Conservation (phyloP, 2,888 invertebrate genomes). For the Phaedon cochleariae region DNA sequence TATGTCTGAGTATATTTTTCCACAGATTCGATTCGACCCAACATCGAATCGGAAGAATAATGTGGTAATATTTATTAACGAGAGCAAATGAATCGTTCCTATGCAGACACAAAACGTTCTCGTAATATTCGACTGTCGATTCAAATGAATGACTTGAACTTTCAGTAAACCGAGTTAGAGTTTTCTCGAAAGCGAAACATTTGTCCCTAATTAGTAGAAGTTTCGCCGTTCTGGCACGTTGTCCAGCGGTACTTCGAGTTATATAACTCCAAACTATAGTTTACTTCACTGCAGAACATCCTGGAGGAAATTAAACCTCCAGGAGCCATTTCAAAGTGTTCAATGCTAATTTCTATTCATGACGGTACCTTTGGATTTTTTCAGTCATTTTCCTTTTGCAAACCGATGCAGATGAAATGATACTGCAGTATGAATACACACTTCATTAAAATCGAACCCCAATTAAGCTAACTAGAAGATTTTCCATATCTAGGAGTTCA, state of each 20-base stretch:
- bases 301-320: not conserved
- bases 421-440: too few relatives aligned
- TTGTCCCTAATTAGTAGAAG: not conserved
- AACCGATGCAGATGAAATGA: not conserved
- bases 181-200: not conserved
- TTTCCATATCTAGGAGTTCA: too few relatives aligned
- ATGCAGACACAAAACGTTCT: not conserved
- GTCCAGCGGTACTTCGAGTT: not conserved
- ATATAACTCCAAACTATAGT: not conserved
- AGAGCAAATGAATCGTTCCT: not conserved
- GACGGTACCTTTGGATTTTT: not conserved
- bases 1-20: too few relatives aligned
- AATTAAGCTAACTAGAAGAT: too few relatives aligned
- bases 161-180: not conserved
- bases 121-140: not conserved
- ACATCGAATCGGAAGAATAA: too few relatives aligned
- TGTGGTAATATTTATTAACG: not conserved
- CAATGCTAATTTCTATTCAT: not conserved
- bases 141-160: not conserved
- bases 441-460: too few relatives aligned
- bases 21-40: too few relatives aligned
- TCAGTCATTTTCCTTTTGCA: not conserved
- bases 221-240: not conserved
- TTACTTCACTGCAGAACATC: not conserved
- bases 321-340: not conserved